Conservation (phyloP, 2,888 invertebrate species). For the Pedicia rivosa region DNA sequence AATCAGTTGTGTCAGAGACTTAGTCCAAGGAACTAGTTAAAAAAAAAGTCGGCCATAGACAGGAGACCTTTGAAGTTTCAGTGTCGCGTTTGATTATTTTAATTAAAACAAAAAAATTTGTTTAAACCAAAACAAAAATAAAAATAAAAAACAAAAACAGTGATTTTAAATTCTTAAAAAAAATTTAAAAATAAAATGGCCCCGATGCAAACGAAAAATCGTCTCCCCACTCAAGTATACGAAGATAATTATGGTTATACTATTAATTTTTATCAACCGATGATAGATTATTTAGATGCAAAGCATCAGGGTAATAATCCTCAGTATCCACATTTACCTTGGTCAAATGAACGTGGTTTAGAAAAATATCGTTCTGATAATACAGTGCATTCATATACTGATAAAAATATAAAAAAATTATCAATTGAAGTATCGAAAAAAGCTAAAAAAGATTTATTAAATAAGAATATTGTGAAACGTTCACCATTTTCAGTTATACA, state of each 20-base stretch:
- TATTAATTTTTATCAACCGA: conserved; percentile 72
- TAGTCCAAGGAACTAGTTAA: too few species aligned
- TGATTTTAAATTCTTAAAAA: too few species aligned
- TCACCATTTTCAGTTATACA: conserved; percentile 35
- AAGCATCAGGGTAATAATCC: conserved; percentile 33
- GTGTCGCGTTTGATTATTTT: too few species aligned
- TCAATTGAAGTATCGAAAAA: conserved; percentile 49
- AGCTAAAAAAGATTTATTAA: conserved; percentile 46
- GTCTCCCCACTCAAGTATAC: conserved; percentile 35
- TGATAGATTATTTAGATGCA: conserved; percentile 68
- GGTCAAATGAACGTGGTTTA: conserved; percentile 52
- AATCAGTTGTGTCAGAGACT: too few species aligned
- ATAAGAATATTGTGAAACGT: conserved; percentile 25
- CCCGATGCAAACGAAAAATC: conserved; percentile 29
- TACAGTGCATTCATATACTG: conserved; percentile 46
- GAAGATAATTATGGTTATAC: conserved; percentile 72
- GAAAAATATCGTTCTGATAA: conserved; percentile 49
- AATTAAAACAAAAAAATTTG: too few species aligned
- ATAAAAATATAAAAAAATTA: conserved; percentile 47
- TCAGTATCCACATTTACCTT: conserved; percentile 48
- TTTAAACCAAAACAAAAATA: too few species aligned
- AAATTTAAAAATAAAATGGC: conserved; percentile 22
- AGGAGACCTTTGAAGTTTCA: too few species aligned
- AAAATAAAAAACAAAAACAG: too few species aligned
- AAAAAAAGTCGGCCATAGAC: too few species aligned